Conservation (phyloP, 1,140 invertebrate genomes). For the Pissodes strobi region DNA sequence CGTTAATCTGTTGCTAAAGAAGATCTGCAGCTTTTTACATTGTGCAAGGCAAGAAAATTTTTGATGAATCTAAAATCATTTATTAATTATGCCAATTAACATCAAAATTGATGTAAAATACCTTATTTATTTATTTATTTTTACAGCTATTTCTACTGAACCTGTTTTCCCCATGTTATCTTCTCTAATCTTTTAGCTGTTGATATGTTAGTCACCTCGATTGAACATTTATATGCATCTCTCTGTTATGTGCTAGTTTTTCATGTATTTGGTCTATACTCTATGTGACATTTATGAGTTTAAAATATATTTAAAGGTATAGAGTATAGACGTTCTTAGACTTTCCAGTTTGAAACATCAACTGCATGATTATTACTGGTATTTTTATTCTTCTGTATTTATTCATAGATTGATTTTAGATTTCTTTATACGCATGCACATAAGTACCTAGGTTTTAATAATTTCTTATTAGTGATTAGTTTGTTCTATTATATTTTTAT, state of each 20-base stretch:
- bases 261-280: not conserved
- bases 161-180: not conserved
- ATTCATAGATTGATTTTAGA: not conserved
- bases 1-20: no score
- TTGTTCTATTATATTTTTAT: not conserved
- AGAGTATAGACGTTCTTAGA: no score
- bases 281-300: not conserved
- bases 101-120: no score
- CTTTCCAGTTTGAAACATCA: no score
- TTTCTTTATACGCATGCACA: not conserved
- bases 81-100: no score
- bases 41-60: no score
- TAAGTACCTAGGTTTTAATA: not conserved
- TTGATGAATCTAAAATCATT: no score
- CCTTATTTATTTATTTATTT: no score
- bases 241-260: slow-evolving; percentile 28
- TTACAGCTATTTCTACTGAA: no score
- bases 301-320: no score
- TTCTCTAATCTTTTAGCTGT: not conserved
- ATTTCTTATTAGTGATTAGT: not conserved
- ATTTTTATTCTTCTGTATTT: not conserved
- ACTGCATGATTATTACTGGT: not conserved
- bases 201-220: not conserved
- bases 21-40: no score
- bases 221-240: slow-evolving; percentile 19